phyloP scores from a whole-genome alignment of 35 echinoderm and acorn worm species.

The Apostichopus californicus region DNA sequence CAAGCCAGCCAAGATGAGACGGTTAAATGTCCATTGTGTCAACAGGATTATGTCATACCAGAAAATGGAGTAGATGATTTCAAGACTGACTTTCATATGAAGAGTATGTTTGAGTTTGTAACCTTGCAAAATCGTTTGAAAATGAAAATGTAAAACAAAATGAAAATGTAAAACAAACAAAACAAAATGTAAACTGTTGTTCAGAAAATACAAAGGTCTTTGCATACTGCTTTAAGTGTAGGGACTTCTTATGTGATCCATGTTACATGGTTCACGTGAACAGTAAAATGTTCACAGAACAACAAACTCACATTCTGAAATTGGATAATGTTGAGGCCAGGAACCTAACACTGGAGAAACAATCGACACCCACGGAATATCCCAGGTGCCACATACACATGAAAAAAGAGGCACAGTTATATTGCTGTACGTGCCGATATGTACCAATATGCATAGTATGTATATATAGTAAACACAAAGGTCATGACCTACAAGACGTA shows the following conservation, averaged over 20 bases:
- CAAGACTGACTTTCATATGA: neutral
- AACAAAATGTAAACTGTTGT: too few relatives aligned
- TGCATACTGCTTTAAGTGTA: too few relatives aligned
- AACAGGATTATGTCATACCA: neutral
- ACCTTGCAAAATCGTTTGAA: too few relatives aligned
- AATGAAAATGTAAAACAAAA: too few relatives aligned
- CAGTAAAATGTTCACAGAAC: neutral
- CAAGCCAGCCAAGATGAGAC: neutral
- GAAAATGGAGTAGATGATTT: neutral
- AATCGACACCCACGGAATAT: neutral
- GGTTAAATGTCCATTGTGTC: constrained; percentile 2
- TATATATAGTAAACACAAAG: constrained; percentile 25
- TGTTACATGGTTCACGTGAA: neutral
- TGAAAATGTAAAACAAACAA: too few relatives aligned
- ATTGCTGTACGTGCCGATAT: constrained; percentile 27
- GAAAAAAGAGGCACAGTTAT: neutral
- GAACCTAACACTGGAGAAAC: neutral
- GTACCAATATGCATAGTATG: constrained; percentile 4
- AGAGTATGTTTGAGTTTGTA: neutral
- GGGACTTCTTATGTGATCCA: too few relatives aligned
- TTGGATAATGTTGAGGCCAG: neutral
- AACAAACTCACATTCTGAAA: too few relatives aligned
- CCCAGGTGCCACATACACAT: neutral
- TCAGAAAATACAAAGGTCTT: too few relatives aligned
- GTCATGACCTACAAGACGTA: constrained; percentile 7